phyloP scores from a whole-genome alignment of 2,113 vertebrate species.

The Sinosuthora webbiana region DNA sequence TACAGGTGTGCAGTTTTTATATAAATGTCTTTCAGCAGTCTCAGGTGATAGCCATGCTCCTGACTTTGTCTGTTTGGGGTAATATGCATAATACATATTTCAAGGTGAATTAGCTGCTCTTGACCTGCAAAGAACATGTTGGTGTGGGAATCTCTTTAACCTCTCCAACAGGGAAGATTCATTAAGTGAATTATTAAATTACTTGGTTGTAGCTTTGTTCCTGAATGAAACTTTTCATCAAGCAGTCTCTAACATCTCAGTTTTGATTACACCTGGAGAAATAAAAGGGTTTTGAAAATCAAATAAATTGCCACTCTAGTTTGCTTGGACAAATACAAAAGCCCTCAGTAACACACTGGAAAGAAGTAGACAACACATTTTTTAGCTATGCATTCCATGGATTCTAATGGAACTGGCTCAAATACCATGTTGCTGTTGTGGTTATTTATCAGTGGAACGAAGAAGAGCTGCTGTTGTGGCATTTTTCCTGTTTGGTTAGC shows the following conservation, averaged over 20 bases:
- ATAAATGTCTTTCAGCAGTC: background rate
- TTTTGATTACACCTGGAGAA: background rate
- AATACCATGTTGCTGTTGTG: background rate
- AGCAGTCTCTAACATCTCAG: background rate
- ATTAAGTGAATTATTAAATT: background rate
- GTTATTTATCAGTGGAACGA: background rate
- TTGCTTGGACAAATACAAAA: background rate
- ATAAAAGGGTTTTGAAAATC: background rate
- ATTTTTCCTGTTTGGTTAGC: background rate
- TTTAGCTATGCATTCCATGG: background rate
- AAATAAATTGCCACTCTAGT: background rate
- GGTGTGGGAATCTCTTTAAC: background rate
- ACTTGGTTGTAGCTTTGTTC: background rate
- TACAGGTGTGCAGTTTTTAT: background rate
- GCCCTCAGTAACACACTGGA: background rate
- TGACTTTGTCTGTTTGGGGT: background rate
- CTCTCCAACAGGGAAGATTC: background rate
- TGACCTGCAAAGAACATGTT: background rate
- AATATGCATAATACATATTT: background rate
- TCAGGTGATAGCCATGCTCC: background rate
- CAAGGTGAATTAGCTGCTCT: background rate
- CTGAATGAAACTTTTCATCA: background rate
- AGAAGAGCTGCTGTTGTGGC: background rate
- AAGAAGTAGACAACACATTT: background rate
- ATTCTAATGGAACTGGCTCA: background rate